Base-by-base conservation (phyloP, 2,797 vertebrate species). In the Pangasius sanitwongsei region DNA sequence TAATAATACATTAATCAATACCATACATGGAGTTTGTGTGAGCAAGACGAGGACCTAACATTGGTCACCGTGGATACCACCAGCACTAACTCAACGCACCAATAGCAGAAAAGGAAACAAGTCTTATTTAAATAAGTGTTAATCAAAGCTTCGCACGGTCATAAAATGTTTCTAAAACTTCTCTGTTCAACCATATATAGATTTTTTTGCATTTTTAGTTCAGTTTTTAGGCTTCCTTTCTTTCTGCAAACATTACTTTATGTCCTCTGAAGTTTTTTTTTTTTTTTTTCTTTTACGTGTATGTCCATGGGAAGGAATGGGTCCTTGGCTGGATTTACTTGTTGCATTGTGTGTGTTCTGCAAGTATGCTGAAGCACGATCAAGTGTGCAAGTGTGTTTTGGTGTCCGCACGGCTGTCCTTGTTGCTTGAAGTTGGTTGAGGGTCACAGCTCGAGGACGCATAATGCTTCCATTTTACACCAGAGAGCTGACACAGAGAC, bases 141-240 rank as follows among this genome's bases (percentile, higher is more conserved):
- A 96, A 97, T 96, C 96, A 97, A 97, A 97, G 95, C 94, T 95
- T 95, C 93, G 92, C 91, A 95, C 95, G 81, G 93, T 95, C 95
- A 96, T 96, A 96, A 97, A 97, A 97, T 90, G 90, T 95, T 96
- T 96, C 95, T 96, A 96, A 97, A 97, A 97, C 91, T 77, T 93
- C 89, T 90, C 90, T 86, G 80, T 92, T 95, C 93, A 94, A 94
- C 93, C 89, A 86, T 93, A 86, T 87, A 77, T 53, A 50, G 41
- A 41, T 41, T 41, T 41, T 92, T 92, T 92, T 89, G 87, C 63
- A n/a, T 90, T 91, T 89, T 89, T 87, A 93, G 92, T 94, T 37
- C 44, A 6, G 31, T 81, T 81, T 93, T 86, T 90, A 89, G 92
- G 75, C 82, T 90, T 94, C 92, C 93, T 93, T 94, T 94, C 94